Evolutionary conservation across 2,888 invertebrate genomes (phyloP).

Genomic region (Parelbella ahira): DNA sequence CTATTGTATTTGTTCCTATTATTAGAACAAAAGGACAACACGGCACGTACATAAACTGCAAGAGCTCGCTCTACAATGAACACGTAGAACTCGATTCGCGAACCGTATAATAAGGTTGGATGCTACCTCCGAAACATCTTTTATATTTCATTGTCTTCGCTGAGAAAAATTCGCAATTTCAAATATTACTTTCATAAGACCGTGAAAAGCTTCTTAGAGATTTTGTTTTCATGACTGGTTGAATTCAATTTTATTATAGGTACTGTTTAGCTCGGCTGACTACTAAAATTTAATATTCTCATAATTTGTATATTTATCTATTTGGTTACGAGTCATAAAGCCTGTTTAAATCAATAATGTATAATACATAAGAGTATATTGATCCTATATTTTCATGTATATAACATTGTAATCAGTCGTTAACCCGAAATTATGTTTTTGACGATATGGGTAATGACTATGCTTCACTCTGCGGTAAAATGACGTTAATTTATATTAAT

Average conservation of each 20-base stretch:
- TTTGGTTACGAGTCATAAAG: too few species aligned
- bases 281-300: too few species aligned
- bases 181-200: constrained; percentile 12
- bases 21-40: constrained; percentile 1
- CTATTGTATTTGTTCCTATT: neutral
- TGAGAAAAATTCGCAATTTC: constrained; percentile 11
- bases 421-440: too few species aligned
- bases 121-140: constrained; percentile 41
- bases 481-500: too few species aligned
- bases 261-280: too few species aligned
- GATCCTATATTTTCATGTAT: too few species aligned
- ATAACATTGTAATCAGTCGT: too few species aligned
- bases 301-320: neutral
- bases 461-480: too few species aligned
- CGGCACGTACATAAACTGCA: constrained; percentile 3
- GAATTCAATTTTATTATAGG: too few species aligned
- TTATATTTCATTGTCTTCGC: constrained; percentile 42
- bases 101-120: constrained; percentile 47
- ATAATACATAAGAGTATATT: too few species aligned
- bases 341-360: too few species aligned
- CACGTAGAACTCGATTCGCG: constrained; percentile 26
- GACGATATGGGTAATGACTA: too few species aligned
- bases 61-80: constrained; percentile 6
- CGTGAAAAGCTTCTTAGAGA: constrained; percentile 5
- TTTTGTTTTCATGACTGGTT: neutral